phyloP scores from a whole-genome alignment of 2,797 vertebrate genomes.

The Hafferia zeledoni region DNA sequence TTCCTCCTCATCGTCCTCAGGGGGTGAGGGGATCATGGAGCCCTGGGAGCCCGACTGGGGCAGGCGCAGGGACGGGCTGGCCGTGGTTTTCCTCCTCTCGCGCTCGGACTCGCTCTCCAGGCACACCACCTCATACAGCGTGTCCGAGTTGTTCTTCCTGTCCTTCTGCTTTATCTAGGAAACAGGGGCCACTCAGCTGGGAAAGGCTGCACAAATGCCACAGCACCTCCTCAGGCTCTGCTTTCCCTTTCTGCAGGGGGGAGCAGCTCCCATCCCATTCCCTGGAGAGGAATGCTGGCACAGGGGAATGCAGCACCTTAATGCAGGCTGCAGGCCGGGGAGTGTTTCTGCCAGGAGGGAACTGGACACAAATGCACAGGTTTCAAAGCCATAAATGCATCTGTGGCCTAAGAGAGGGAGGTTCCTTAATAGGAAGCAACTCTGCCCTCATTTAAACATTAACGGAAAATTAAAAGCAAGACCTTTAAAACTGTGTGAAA shows the following conservation, averaged over 20 bases:
- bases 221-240: background rate
- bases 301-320: background rate
- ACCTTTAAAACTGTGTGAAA: background rate
- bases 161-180: conserved; percentile 92
- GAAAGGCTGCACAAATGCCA: background rate
- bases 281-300: background rate
- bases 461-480: background rate
- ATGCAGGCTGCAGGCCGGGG: background rate
- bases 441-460: background rate
- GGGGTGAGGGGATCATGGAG: conserved; percentile 90
- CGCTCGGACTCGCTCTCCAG: conserved; percentile 94
- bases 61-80: conserved; percentile 88
- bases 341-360: background rate
- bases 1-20: conserved; percentile 98
- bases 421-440: background rate
- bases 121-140: conserved; percentile 93
- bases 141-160: conserved; percentile 91
- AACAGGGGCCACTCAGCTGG: background rate
- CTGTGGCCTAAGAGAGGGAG: background rate
- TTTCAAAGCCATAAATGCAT: background rate
- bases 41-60: conserved; percentile 83
- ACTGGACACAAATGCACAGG: background rate
- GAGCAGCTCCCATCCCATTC: background rate
- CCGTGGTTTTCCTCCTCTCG: conserved; percentile 94
- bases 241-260: background rate